Base-by-base conservation (phyloP, 2,797 vertebrate genomes). In the Peromyscus eremicus region DNA sequence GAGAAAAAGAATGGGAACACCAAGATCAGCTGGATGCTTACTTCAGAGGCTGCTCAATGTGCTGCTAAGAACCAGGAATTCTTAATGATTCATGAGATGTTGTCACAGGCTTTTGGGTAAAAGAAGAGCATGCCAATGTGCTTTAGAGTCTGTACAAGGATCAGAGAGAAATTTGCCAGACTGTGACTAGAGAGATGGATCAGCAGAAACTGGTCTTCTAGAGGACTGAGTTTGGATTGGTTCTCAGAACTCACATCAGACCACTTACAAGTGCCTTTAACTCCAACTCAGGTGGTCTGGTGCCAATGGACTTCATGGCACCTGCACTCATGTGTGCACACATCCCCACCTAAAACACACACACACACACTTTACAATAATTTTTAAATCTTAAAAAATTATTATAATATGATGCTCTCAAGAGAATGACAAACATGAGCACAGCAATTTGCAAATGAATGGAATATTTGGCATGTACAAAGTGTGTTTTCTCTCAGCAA, bases 361-460 rank as follows among this genome's bases (percentile, higher is more conserved):
- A 5, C 34, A 57, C 19, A 37, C 52, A 60, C 25, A 76, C 17
- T 88, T 95, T 88, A 84, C 37, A 4, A 2, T 4, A n/a, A n/a
- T 88, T 73, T 34, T 52, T 60, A 87, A 94, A 8, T 49, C 19
- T 66, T 49, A 13, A 46, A 66, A 85, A 70, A 27, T 70, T 60
- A 83, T 25, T 91, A 60, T 49, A 91, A 1, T 27, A 34, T 93
- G 32, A 95, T 93, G 12, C 49, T 64, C 16, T 80, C 60, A 95
- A 87, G 21, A 52, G 9, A 70, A 62, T 6, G 73, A 79, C 9
- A 70, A 88, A 23, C 3, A 23, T 27, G 29, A 17, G 0, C 17
- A 55, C 10, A 29, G 40, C 3, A 52, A 55, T 92, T 82, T 4
- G 32, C 37, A 94, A 70, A 79, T 92, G 23, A 94, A 80, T n/a